These are phyloP conservation scores for Eulemur macaco DNA, from an alignment of 2,113 vertebrate genomes.

Conservation along the genomic window DNA sequence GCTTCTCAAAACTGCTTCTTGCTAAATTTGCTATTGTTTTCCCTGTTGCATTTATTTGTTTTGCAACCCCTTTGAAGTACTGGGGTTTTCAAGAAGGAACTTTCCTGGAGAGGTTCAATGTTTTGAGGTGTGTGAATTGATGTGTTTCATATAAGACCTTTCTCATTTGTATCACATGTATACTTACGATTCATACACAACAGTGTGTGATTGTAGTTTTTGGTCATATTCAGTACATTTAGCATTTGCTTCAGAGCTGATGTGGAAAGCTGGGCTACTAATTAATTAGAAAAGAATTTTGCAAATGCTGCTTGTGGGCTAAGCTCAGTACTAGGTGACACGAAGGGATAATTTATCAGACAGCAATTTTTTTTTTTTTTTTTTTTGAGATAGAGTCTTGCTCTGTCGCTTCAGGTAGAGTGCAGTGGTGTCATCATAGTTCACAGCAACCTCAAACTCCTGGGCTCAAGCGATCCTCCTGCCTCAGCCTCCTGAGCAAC, in stretches of 20 bases:
- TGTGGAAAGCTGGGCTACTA: not conserved
- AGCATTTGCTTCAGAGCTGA: not conserved
- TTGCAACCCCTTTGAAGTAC: conserved; percentile 16
- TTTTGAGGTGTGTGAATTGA: not conserved
- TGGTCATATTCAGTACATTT: not conserved
- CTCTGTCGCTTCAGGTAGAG: too few species aligned
- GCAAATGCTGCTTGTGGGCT: not conserved
- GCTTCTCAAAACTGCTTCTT: conserved; percentile 49
- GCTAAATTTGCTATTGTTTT: conserved; percentile 59
- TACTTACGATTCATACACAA: not conserved
- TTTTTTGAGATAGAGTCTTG: too few species aligned
- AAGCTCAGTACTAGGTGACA: not conserved
- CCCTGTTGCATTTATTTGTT: conserved; percentile 56
- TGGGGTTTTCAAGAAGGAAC: not conserved
- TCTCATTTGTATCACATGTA: not conserved
- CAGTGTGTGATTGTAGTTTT: not conserved
- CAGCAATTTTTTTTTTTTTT: not conserved
- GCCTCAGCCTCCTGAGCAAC: too few species aligned
- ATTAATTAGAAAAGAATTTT: conserved; percentile 35
- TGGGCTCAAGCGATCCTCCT: too few species aligned
- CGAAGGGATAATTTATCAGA: not conserved
- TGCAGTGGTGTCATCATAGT: too few species aligned
- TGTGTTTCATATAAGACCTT: not conserved
- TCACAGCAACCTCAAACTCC: too few species aligned
- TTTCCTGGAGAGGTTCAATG: not conserved